Evolutionary conservation across 2,797 vertebrate genomes (phyloP).

Genomic region (Syngnathus rostellatus): DNA sequence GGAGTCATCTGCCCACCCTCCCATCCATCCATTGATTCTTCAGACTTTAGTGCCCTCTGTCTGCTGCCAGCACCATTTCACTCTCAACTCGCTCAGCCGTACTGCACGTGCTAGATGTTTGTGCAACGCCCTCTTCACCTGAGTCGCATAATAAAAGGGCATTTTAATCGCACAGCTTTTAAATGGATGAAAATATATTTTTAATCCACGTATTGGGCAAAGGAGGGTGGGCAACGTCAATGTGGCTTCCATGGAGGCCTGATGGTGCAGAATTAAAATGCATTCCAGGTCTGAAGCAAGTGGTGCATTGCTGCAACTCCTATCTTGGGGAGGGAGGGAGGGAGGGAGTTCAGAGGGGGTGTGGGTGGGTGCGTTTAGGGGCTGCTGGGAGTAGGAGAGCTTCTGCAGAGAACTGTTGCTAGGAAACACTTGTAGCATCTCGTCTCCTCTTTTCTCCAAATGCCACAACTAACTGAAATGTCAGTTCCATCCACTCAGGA

Average conservation of each 20-base stretch:
- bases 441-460: constrained; percentile 48
- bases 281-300: constrained; percentile 62
- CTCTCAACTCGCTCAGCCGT: constrained; percentile 4
- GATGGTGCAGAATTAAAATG: constrained; percentile 52
- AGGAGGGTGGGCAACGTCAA: constrained; percentile 37
- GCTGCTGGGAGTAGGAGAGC: background rate
- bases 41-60: constrained; percentile 52
- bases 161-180: constrained; percentile 10
- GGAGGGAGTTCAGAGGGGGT: constrained; percentile 28
- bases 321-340: constrained; percentile 41
- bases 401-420: constrained; percentile 70
- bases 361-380: constrained; percentile 12
- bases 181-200: constrained; percentile 33
- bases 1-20: constrained; percentile 32
- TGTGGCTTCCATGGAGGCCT: constrained; percentile 29
- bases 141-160: constrained; percentile 13
- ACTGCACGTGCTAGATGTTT: constrained; percentile 17
- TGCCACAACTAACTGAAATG: constrained; percentile 61
- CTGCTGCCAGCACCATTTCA: constrained; percentile 17
- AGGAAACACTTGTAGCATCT: constrained; percentile 77
- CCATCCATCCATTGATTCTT: constrained; percentile 27
- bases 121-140: constrained; percentile 27
- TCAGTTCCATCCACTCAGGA: constrained; percentile 45
- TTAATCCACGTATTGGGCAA: constrained; percentile 23
- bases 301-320: constrained; percentile 72